These are phyloP conservation scores for Notarius lentiginosus DNA, from an alignment of 2,113 vertebrate genomes.

Conservation along the genomic window DNA sequence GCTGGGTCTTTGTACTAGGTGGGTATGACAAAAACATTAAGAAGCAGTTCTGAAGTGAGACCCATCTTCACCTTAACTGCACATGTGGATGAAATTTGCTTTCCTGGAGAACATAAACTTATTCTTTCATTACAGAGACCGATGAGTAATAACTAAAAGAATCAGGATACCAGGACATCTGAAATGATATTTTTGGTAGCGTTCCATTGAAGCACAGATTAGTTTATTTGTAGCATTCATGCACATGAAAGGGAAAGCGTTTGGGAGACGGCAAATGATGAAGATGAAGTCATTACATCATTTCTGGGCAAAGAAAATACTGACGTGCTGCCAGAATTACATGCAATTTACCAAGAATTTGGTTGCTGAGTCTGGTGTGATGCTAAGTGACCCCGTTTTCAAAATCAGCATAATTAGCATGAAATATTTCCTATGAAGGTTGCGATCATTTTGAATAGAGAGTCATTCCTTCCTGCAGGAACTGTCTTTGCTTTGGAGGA, in stretches of 20 bases:
- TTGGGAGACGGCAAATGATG: background rate
- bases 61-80: background rate
- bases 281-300: background rate
- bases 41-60: background rate
- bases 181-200: background rate
- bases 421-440: background rate
- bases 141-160: background rate
- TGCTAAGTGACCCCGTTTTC: background rate
- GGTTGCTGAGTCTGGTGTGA: background rate
- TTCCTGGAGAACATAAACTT: background rate
- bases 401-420: background rate
- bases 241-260: background rate
- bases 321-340: background rate
- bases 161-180: background rate
- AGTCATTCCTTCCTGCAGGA: background rate
- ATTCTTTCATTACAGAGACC: background rate
- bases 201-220: background rate
- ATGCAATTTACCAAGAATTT: background rate
- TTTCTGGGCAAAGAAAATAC: background rate
- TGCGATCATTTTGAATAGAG: background rate
- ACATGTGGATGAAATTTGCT: background rate
- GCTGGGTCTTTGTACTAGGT: background rate
- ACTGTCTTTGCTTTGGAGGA: background rate
- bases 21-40: background rate
- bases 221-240: background rate